Evolutionary conservation across 2,888 invertebrate genomes (phyloP).

Genomic region (Cosmia pyralina): DNA sequence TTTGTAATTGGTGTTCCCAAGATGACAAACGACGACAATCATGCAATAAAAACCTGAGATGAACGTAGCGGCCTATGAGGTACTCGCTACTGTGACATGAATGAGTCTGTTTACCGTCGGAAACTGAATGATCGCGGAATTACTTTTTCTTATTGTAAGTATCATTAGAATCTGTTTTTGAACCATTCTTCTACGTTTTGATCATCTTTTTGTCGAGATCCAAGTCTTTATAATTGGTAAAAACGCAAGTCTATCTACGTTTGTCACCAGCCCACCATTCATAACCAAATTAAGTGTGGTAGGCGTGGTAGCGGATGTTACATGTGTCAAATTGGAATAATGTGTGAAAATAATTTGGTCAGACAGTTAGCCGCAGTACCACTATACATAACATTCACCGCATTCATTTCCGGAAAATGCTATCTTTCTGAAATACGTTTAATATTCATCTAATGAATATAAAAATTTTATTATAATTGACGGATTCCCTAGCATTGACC

Average conservation of each 20-base stretch:
- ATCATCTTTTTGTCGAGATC: not conserved
- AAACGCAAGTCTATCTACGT: not conserved
- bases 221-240: too few relatives aligned
- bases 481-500: conserved; percentile 36
- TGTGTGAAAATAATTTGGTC: conserved; percentile 8
- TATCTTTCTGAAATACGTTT: conserved; percentile 6
- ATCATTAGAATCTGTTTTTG: conserved; percentile 1
- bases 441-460: conserved; percentile 39
- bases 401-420: conserved; percentile 37
- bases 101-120: conserved; percentile 27
- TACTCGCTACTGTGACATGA: conserved; percentile 39
- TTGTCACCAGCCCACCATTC: not conserved
- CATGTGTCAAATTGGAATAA: conserved; percentile 11
- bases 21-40: conserved; percentile 78
- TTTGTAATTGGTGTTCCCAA: conserved; percentile 76
- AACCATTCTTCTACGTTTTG: not conserved
- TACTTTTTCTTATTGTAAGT: not conserved
- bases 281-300: conserved; percentile 19
- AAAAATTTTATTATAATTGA: conserved; percentile 21
- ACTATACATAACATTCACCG: conserved; percentile 35
- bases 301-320: not conserved
- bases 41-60: conserved; percentile 77
- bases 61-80: conserved; percentile 56
- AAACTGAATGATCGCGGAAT: conserved; percentile 11
- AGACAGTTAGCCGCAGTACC: conserved; percentile 9